These are phyloP conservation scores for Lacerta agilis DNA, from an alignment of 2,797 vertebrate genomes.

Conservation along the genomic window DNA sequence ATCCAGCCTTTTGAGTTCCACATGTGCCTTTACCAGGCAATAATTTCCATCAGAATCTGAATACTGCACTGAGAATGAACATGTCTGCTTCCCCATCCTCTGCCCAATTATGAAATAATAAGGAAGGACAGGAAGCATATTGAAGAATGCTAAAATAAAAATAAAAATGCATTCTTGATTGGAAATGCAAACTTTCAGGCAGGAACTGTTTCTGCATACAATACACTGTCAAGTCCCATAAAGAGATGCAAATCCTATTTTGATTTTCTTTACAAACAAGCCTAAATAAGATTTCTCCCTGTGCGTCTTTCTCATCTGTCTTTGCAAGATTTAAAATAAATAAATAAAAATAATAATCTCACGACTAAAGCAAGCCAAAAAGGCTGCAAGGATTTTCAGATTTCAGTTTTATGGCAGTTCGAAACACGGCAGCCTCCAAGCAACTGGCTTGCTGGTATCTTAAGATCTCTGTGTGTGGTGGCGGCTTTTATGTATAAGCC, in stretches of 20 bases:
- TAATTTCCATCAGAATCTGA: neutral
- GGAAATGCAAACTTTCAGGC: constrained; percentile 56
- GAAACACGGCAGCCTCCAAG: constrained; percentile 7
- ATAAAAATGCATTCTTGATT: constrained; percentile 38
- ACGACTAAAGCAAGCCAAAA: constrained; percentile 36
- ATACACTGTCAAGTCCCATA: constrained; percentile 47
- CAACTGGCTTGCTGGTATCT: constrained; percentile 32
- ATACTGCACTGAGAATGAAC: neutral
- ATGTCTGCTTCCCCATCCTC: neutral
- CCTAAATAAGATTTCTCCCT: constrained; percentile 8
- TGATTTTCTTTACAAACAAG: constrained; percentile 29
- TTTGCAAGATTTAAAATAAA: neutral
- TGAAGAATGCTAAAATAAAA: constrained; percentile 27
- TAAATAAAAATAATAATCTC: constrained; percentile 31
- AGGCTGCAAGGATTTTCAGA: constrained; percentile 43
- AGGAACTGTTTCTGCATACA: constrained; percentile 53
- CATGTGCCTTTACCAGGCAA: neutral
- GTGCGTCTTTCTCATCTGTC: neutral
- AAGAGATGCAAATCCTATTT: constrained; percentile 65
- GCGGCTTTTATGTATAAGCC: constrained; percentile 37
- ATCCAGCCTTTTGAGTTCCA: neutral
- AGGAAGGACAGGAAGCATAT: constrained; percentile 32
- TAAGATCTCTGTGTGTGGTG: constrained; percentile 40
- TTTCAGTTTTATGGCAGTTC: constrained; percentile 48
- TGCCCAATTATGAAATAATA: constrained; percentile 39